phyloP scores from a whole-genome alignment of 2,888 invertebrate genomes.

The Koerneria pararmatus region DNA sequence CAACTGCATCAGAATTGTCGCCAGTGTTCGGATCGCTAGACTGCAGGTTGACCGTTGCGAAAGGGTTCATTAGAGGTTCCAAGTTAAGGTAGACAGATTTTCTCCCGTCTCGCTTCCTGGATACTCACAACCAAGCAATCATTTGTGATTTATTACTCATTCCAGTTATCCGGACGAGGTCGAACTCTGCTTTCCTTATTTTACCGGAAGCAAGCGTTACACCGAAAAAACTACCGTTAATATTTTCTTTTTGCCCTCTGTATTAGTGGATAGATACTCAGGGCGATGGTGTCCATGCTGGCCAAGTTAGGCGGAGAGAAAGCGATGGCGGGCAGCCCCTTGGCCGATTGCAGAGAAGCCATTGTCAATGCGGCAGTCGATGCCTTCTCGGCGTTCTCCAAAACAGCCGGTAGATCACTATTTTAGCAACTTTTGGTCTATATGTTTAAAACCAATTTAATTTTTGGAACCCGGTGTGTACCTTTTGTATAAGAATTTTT shows the following conservation, averaged over 20 bases:
- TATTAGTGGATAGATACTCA: constrained; percentile 61
- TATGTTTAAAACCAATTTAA: no score
- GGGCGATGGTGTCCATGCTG: constrained; percentile 79
- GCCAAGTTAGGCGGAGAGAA: constrained; percentile 97
- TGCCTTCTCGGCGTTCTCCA: constrained; percentile 68
- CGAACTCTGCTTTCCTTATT: not conserved
- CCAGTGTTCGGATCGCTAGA: constrained; percentile 83
- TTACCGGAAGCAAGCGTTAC: not conserved
- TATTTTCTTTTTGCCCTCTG: not conserved
- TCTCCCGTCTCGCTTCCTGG: no score
- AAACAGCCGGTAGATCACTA: constrained; percentile 45
- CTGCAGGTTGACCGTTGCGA: not conserved
- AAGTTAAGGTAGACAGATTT: no score
- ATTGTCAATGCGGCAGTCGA: constrained; percentile 91
- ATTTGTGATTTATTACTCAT: no score
- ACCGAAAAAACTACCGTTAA: not conserved
- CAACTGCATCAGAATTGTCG: constrained; percentile 77
- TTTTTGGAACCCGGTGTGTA: no score
- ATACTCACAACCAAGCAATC: no score
- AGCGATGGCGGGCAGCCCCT: constrained; percentile 70
- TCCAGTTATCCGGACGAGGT: not conserved
- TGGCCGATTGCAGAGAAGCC: constrained; percentile 91
- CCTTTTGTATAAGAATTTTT: no score
- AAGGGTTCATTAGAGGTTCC: not conserved
- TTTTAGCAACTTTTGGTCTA: no score